phyloP scores from a whole-genome alignment of 1,140 invertebrate genomes.

The Leucophenga varia region DNA sequence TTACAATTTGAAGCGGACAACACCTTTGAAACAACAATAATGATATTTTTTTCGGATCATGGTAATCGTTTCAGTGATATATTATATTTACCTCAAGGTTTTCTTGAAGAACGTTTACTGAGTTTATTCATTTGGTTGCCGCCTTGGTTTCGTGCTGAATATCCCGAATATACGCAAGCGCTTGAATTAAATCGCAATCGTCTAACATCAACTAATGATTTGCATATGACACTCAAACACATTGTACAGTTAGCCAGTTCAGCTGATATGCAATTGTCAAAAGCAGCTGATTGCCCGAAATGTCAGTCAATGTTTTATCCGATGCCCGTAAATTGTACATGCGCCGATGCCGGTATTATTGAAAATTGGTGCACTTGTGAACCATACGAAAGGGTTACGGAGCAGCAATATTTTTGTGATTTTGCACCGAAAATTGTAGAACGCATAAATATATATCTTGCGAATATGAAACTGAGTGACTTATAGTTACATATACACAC shows the following conservation, averaged over 20 bases:
- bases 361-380: slow-evolving; percentile 79
- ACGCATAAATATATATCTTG: slow-evolving; percentile 54
- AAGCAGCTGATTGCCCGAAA: slow-evolving; percentile 57
- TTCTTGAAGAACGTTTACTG: slow-evolving; percentile 86
- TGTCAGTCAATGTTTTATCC: slow-evolving; percentile 70
- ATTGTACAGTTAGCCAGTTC: slow-evolving; percentile 45
- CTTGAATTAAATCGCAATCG: slow-evolving; percentile 70
- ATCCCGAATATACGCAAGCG: slow-evolving; percentile 67
- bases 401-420: slow-evolving; percentile 47
- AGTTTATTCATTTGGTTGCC: slow-evolving; percentile 82
- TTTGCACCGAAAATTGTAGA: slow-evolving; percentile 55
- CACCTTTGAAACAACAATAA: slow-evolving; percentile 66
- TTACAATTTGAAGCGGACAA: slow-evolving; percentile 61
- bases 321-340: slow-evolving; percentile 66
- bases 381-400: slow-evolving; percentile 54
- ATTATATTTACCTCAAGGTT: slow-evolving; percentile 65
- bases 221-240: slow-evolving; percentile 68
- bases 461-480: slow-evolving; percentile 24
- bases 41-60: slow-evolving; percentile 89
- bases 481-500: slow-evolving; percentile 26
- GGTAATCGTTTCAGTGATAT: slow-evolving; percentile 84
- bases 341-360: slow-evolving; percentile 68
- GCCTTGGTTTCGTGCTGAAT: slow-evolving; percentile 67
- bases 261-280: slow-evolving; percentile 5
- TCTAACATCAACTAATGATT: slow-evolving; percentile 79